Evolutionary conservation across 2,888 invertebrate species (phyloP), one percentile per base, ranked within the genome.

Genomic region (Acleris holmiana): DNA sequence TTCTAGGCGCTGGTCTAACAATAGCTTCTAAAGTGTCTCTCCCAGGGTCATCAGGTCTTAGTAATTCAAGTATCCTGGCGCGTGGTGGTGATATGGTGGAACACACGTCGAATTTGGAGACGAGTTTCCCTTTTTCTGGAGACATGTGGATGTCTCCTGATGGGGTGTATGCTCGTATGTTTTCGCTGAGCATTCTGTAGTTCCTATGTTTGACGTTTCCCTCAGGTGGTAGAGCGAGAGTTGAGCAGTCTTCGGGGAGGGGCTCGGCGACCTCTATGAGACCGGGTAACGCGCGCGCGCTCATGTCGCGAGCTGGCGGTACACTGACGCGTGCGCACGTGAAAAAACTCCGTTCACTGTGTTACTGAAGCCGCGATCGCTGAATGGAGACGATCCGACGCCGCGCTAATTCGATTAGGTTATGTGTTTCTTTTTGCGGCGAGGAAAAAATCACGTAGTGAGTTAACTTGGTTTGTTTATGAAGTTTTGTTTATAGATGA

Each of bases 21-120:
- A 93, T 91, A 17, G 88, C 91, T 71, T 89, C 90, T 51, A 93
- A 77, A 25, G 87, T 83, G 8, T 89, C 90, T 3, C 85, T 79
- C 0, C 88, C 91, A 0, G 89, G 87, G 59, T 91, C 89, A 49
- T 84, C 88, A 0, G 89, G 88, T 23, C 88, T 76, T 50, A 93
- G 78, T 35, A 93, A 80, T 69, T 88, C 87, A 40, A 93, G 78
- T 61, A 93, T 89, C 68, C 79, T 83, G 10, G 86, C 80, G 23
- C 92, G 80, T 13, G 90, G 85, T 0, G 91, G 88, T 2, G 89
- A 84, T 46, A 90, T 79, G 3, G 78, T 76, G 15, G 84, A 71
- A 68, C 81, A 82, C 62, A 86, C 77, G 61, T 92, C 90, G 69
- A 83, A 91, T 68, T 84, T 84, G 6, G 90, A 73, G 60, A 89